These are phyloP conservation scores for Ellobium chinense DNA, from an alignment of 2,888 invertebrate species.

Conservation along the genomic window DNA sequence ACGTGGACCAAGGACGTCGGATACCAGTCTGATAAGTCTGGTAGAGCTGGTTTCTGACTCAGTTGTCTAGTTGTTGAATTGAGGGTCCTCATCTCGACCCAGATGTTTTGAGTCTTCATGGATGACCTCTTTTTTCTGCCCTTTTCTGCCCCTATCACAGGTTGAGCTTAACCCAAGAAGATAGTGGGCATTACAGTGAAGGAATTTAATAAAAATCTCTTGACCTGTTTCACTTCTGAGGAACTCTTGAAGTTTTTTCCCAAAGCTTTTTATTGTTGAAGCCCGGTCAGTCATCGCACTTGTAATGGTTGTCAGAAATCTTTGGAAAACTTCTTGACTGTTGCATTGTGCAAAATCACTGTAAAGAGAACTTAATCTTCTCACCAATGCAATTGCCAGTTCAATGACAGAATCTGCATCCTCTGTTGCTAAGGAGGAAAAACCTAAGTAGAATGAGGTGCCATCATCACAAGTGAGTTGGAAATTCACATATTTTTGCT, in stretches of 20 bases:
- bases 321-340: not conserved
- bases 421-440: not conserved
- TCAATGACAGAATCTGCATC: not conserved
- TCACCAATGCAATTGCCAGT: too few species aligned
- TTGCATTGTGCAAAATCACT: too few species aligned
- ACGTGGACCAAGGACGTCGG: not conserved
- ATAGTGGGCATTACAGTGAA: not conserved
- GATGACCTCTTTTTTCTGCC: too few species aligned
- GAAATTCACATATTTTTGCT: not conserved
- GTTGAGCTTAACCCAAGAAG: not conserved
- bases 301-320: not conserved
- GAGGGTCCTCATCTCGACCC: too few species aligned
- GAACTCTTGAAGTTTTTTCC: not conserved
- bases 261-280: not conserved
- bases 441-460: not conserved
- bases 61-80: not conserved
- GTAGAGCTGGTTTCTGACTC: not conserved
- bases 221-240: not conserved
- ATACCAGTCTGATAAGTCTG: not conserved
- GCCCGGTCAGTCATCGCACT: not conserved
- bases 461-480: not conserved
- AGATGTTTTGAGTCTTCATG: not conserved
- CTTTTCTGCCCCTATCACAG: too few species aligned
- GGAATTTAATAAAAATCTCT: not conserved
- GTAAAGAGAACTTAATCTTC: too few species aligned